Evolutionary conservation across 2,113 vertebrate genomes (phyloP).

Genomic region (Neolamprologus kungweensis): DNA sequence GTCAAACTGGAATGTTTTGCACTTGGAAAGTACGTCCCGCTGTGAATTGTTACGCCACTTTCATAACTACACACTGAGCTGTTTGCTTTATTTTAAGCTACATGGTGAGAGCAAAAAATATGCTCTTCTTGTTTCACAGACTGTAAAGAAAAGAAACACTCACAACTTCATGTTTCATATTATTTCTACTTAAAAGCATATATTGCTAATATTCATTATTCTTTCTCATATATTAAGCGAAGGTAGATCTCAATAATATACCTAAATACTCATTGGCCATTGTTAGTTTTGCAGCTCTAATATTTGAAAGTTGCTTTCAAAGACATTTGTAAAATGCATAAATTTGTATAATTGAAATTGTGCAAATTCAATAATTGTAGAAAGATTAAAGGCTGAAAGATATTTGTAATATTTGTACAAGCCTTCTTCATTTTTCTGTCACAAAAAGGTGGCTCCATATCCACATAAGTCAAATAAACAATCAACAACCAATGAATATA

Average conservation of each 20-base stretch:
- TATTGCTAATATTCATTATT: background rate
- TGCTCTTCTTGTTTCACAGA: background rate
- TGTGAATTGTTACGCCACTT: background rate
- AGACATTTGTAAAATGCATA: background rate
- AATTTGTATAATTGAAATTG: background rate
- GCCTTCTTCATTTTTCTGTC: background rate
- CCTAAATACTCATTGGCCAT: accelerated
- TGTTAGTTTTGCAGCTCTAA: accelerated
- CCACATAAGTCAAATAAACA: background rate
- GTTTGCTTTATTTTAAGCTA: background rate
- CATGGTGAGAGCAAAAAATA: background rate
- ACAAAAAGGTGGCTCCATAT: background rate
- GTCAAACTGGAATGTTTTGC: slow-evolving; percentile 94
- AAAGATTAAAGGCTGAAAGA: background rate
- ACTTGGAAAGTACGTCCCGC: slow-evolving; percentile 88
- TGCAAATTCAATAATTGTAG: background rate
- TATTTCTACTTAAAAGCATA: background rate
- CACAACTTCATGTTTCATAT: background rate
- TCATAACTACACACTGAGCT: background rate
- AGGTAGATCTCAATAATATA: background rate
- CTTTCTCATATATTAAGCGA: background rate
- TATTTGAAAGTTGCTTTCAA: background rate
- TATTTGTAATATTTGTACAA: background rate
- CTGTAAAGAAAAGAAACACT: background rate
- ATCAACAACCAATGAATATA: background rate